phyloP scores from a whole-genome alignment of 2,888 invertebrate species.

The Hyles lineata region DNA sequence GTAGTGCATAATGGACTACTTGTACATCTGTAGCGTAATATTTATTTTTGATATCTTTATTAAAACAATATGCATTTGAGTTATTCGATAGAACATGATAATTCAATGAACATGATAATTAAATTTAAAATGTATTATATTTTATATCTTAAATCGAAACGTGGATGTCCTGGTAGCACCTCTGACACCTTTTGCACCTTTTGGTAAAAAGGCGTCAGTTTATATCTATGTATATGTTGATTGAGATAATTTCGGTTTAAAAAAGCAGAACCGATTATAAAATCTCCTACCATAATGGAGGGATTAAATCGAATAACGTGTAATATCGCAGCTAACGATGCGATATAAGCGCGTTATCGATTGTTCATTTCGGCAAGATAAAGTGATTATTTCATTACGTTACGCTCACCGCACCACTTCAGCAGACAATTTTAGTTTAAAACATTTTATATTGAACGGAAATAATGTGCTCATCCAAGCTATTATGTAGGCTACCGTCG shows the following conservation, averaged over 20 bases:
- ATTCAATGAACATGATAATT: too few species aligned
- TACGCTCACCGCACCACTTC: slow-evolving; percentile 12
- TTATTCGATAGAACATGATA: too few species aligned
- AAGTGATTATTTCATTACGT: slow-evolving; percentile 29
- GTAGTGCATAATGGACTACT: too few species aligned
- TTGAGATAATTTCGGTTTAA: not conserved
- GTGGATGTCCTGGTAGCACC: too few species aligned
- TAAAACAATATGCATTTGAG: too few species aligned
- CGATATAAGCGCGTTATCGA: slow-evolving; percentile 19
- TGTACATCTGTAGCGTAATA: too few species aligned
- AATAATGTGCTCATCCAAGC: not conserved
- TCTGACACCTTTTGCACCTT: too few species aligned
- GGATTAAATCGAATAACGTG: not conserved
- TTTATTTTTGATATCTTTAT: too few species aligned
- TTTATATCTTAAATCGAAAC: too few species aligned
- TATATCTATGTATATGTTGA: too few species aligned
- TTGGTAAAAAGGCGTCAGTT: too few species aligned
- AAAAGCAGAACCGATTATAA: not conserved
- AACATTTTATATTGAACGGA: not conserved
- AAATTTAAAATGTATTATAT: too few species aligned
- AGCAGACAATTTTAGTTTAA: not conserved
- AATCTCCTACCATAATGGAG: not conserved
- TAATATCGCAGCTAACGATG: not conserved
- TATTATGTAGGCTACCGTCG: not conserved
- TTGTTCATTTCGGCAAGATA: slow-evolving; percentile 25